Evolutionary conservation across 2,797 vertebrate species (phyloP).

Genomic region (Sebastes baramenuke): DNA sequence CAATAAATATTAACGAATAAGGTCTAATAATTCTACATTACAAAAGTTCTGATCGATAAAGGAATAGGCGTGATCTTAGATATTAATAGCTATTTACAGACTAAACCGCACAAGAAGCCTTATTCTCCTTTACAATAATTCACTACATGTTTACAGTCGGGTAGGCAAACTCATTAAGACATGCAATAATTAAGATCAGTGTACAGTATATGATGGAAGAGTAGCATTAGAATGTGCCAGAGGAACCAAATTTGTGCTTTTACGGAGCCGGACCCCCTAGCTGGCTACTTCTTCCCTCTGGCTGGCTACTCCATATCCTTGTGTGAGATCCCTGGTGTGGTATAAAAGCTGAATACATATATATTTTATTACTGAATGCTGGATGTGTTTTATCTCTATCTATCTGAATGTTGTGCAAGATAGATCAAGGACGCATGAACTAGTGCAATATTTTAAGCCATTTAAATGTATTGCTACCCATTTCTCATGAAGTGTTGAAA

Average conservation of each 20-base stretch:
- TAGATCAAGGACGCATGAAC: slow-evolving; percentile 10
- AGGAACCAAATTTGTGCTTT: background rate
- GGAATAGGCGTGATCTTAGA: background rate
- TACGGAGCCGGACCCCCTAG: background rate
- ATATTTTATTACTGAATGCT: background rate
- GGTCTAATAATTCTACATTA: too few species aligned
- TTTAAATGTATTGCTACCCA: slow-evolving; percentile 17
- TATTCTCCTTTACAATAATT: background rate
- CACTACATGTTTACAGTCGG: background rate
- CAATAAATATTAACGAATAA: too few species aligned
- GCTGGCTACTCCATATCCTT: background rate
- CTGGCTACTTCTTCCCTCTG: too few species aligned
- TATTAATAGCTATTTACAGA: background rate
- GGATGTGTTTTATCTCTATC: slow-evolving; percentile 13
- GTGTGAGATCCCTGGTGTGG: background rate
- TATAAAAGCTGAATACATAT: background rate
- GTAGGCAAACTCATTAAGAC: background rate
- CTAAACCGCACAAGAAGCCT: background rate
- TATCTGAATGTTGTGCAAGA: background rate
- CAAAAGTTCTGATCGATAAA: too few species aligned
- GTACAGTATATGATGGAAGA: background rate
- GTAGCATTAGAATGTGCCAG: background rate
- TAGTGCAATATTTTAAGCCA: slow-evolving; percentile 19
- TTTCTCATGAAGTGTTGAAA: slow-evolving; percentile 18
- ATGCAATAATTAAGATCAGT: background rate